Evolutionary conservation across 2,888 invertebrate genomes (phyloP).

Genomic region (Eupithecia exiguata): DNA sequence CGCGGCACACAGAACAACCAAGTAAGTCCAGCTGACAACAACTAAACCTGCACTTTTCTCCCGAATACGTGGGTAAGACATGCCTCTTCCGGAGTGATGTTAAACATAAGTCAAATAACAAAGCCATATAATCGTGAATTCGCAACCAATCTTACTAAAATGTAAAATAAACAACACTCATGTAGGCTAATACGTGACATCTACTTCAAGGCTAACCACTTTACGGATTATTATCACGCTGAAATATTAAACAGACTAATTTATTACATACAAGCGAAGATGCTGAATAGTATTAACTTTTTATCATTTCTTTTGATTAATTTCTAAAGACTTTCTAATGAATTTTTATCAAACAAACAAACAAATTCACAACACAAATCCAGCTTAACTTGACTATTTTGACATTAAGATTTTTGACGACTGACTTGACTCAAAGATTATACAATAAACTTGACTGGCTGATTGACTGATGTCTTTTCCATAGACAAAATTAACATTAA

Average conservation of each 20-base stretch:
- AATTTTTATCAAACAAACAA: slow-evolving; percentile 79
- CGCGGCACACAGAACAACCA: slow-evolving; percentile 77
- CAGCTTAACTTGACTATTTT: slow-evolving; percentile 70
- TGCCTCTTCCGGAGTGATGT: slow-evolving; percentile 77
- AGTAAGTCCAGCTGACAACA: slow-evolving; percentile 77
- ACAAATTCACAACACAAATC: slow-evolving; percentile 64
- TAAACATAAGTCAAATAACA: slow-evolving; percentile 81
- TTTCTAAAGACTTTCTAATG: slow-evolving; percentile 73
- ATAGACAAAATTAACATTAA: neutral
- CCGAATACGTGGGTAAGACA: slow-evolving; percentile 81
- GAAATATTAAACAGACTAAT: slow-evolving; percentile 55
- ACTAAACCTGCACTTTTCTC: slow-evolving; percentile 81
- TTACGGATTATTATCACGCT: slow-evolving; percentile 68
- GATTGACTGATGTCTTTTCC: neutral
- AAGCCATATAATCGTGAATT: slow-evolving; percentile 82
- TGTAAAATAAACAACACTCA: slow-evolving; percentile 83
- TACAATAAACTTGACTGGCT: no score
- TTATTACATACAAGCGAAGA: slow-evolving; percentile 51
- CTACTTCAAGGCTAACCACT: slow-evolving; percentile 84
- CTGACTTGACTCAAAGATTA: neutral
- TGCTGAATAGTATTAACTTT: slow-evolving; percentile 48
- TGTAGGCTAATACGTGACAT: slow-evolving; percentile 80
- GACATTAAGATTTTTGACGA: slow-evolving; percentile 21
- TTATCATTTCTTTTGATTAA: slow-evolving; percentile 55
- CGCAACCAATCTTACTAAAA: slow-evolving; percentile 79